These are phyloP conservation scores for Cryptocephalus primarius DNA, from an alignment of 2,888 invertebrate genomes.

Conservation along the genomic window DNA sequence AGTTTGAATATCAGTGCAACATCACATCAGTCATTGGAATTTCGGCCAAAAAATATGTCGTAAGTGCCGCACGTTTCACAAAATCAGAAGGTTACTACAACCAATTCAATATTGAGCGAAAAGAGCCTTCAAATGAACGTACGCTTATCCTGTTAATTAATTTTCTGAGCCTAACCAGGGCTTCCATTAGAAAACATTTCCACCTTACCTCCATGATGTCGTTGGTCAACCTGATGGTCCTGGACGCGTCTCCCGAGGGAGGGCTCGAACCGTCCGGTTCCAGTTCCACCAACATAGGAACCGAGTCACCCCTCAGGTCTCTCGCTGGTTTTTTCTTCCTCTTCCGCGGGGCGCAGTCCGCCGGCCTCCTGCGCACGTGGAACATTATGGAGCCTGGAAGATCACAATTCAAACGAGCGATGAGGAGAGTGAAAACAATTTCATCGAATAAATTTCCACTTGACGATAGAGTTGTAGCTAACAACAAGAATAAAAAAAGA, in stretches of 20 bases:
- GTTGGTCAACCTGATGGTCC: constrained; percentile 49
- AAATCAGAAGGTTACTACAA: too few relatives aligned
- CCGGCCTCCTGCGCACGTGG: constrained; percentile 86
- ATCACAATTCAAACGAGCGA: constrained; percentile 16
- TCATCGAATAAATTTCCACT: background rate
- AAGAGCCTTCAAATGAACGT: too few relatives aligned
- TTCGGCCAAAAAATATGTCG: too few relatives aligned
- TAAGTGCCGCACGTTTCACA: too few relatives aligned
- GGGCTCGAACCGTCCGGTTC: constrained; percentile 66
- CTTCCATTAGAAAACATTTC: background rate
- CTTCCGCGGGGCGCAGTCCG: constrained; percentile 79
- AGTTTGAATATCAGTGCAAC: too few relatives aligned
- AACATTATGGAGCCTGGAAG: constrained; percentile 89
- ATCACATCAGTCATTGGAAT: too few relatives aligned
- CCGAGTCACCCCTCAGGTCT: constrained; percentile 45
- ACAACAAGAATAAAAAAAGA: too few relatives aligned
- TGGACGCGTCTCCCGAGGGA: constrained; percentile 47
- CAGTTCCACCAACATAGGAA: constrained; percentile 67
- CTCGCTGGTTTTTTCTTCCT: constrained; percentile 69
- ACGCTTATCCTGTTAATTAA: too few relatives aligned
- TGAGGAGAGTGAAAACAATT: background rate
- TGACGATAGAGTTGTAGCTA: background rate
- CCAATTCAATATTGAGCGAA: too few relatives aligned
- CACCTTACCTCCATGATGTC: constrained; percentile 54
- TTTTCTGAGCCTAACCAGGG: too few relatives aligned